phyloP scores from a whole-genome alignment of 2,113 vertebrate genomes.

The Smithornis capensis region DNA sequence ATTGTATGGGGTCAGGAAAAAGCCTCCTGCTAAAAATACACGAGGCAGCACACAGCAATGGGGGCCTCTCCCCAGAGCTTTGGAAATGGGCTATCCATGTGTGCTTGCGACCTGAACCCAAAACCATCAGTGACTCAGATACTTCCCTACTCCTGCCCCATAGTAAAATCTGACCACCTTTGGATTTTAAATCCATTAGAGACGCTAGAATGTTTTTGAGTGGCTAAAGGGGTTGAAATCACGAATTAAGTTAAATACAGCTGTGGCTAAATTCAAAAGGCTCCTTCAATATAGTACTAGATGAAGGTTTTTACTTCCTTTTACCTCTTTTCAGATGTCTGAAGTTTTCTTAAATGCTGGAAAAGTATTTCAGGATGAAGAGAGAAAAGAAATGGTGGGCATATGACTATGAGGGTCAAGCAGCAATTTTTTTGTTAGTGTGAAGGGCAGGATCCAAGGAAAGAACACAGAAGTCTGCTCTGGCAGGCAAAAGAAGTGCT shows the following conservation, averaged over 20 bases:
- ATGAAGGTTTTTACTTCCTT: background rate
- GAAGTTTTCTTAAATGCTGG: background rate
- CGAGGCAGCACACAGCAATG: rapidly evolving
- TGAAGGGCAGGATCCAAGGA: background rate
- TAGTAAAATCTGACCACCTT: background rate
- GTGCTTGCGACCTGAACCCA: rapidly evolving
- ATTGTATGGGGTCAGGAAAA: background rate
- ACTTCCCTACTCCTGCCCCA: rapidly evolving
- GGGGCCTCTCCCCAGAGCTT: background rate
- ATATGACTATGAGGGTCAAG: background rate
- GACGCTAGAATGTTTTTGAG: background rate
- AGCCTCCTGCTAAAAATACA: background rate
- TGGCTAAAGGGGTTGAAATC: background rate
- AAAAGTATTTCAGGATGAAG: background rate
- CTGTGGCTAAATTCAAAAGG: background rate
- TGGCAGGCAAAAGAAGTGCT: background rate
- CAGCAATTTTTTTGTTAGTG: background rate
- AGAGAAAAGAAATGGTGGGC: background rate
- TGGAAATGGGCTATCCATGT: rapidly evolving
- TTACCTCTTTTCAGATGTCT: background rate
- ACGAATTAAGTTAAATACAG: background rate
- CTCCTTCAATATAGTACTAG: background rate
- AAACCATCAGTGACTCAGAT: background rate
- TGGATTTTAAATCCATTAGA: background rate
- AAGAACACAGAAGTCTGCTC: background rate